Conservation (phyloP, 2,797 vertebrate genomes). For the Myotis pilosus region DNA sequence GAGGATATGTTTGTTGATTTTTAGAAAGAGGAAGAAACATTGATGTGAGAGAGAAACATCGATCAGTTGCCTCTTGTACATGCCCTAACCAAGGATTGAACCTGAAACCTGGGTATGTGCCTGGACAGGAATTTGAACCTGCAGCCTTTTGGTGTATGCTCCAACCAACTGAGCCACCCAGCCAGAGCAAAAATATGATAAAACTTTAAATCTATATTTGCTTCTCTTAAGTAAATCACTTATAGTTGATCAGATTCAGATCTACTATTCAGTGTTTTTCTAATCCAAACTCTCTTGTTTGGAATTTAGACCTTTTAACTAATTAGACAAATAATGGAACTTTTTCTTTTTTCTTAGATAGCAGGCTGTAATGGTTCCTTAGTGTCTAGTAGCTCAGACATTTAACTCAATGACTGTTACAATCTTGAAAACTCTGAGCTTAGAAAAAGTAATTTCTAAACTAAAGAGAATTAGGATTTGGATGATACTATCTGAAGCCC, state of each 20-base stretch:
- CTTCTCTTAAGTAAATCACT: not conserved
- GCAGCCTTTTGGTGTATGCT: not conserved
- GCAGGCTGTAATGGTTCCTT: not conserved
- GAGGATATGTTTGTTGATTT: not conserved
- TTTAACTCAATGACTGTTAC: not conserved
- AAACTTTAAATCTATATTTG: not conserved
- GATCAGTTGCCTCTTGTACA: not conserved
- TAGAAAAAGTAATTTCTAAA: slow-evolving; percentile 3
- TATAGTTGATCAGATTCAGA: not conserved
- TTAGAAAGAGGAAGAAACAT: not conserved
- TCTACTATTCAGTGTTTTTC: not conserved
- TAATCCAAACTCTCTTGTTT: not conserved
- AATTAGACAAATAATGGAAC: not conserved
- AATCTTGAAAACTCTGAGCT: not conserved
- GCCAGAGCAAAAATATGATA: not conserved
- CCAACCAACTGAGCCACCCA: not conserved
- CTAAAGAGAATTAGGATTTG: not conserved
- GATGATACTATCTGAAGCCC: not conserved
- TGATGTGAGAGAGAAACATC: not conserved
- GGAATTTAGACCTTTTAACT: slow-evolving; percentile 18
- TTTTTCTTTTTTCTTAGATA: not conserved
- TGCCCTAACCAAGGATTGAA: not conserved
- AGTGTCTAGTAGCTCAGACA: not conserved
- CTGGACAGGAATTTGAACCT: not conserved
- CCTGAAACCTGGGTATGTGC: not conserved